Evolutionary conservation across 2,113 vertebrate genomes (phyloP).

Genomic region (Mola mola): DNA sequence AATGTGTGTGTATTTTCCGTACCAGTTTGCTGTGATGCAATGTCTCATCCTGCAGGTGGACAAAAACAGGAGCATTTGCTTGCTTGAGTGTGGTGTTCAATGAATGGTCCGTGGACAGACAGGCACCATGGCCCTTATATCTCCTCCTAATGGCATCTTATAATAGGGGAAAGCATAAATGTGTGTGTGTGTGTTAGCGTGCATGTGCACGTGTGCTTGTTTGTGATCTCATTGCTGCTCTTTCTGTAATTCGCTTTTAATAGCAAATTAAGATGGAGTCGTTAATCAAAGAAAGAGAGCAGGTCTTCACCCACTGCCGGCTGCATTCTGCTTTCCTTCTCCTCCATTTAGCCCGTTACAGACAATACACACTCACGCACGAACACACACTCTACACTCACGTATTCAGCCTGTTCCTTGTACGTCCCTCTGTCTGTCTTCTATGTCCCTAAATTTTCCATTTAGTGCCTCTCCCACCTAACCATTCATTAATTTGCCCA

Average conservation of each 20-base stretch:
- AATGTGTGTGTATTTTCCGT: not conserved
- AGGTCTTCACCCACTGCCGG: conserved; percentile 61
- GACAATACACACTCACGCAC: conserved; percentile 59
- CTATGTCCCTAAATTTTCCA: conserved; percentile 31
- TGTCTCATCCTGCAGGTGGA: conserved; percentile 9
- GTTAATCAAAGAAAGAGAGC: conserved; percentile 79
- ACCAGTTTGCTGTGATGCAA: not conserved
- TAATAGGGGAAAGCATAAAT: conserved; percentile 54
- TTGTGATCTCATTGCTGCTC: conserved; percentile 65
- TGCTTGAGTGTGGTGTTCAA: conserved; percentile 38
- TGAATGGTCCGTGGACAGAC: conserved; percentile 61
- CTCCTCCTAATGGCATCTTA: conserved; percentile 61
- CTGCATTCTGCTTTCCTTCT: conserved; percentile 76
- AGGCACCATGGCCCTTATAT: conserved; percentile 65
- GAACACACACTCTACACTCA: conserved; percentile 20
- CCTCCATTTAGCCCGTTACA: conserved; percentile 73
- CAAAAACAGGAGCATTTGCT: conserved; percentile 40
- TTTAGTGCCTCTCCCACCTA: conserved; percentile 8
- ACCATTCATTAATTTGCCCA: not conserved
- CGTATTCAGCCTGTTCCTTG: conserved; percentile 17
- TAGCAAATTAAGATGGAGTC: conserved; percentile 83
- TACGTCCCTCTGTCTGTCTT: conserved; percentile 17
- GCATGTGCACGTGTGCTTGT: conserved; percentile 7
- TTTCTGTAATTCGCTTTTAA: conserved; percentile 83
- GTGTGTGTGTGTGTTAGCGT: conserved; percentile 31